Base-by-base conservation (phyloP, 2,113 vertebrate species). In the Solenodon paradoxus region DNA sequence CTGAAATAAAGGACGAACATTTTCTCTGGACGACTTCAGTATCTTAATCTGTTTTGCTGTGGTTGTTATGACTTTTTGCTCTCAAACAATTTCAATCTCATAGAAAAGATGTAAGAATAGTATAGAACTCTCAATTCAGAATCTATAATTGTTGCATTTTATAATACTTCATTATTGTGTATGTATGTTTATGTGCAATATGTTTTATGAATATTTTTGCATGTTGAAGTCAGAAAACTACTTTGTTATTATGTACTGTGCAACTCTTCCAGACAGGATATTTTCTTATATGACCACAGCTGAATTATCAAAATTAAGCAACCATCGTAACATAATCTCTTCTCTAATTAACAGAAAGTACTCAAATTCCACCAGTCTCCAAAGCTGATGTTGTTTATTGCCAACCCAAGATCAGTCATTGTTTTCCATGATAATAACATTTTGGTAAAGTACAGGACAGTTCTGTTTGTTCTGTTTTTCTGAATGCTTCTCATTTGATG, bases 81-180 rank as follows among this genome's bases (percentile, higher is more conserved):
- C 86, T 93, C 53, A 88, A 92, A 38, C 91, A 59, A 82, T 75
- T 57, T 51, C 51, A 68, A 20, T 77, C 49, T 92, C 78, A 55
- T 16, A 84, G n/a, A 64, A 86, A 69, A 94, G 7, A 30, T 92
- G 9, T 5, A 47, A 66, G 16, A 61, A 45, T 74, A 75, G 1
- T 35, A 28, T 15, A 20, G 15, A 42, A 13, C 10, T 69, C 19
- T 51, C 20, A n/a, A 75, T 57, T 26, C 38, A 90, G 55, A 72
- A 1, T 88, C 40, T 22, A 1, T 2, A 45, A 5, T 49, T 92
- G 78, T 8, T 38, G 77, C 8, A 40, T 72, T 68, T 79, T 71
- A 13, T 45, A 40, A 74, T n/a, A 51, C 51, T 85, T 71, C 32
- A 30, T 57, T 6, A 19, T 20, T 38, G 9, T 53, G 2, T 74